phyloP scores from a whole-genome alignment of 2,888 invertebrate genomes.

The Scaptomyza caliginosa region DNA sequence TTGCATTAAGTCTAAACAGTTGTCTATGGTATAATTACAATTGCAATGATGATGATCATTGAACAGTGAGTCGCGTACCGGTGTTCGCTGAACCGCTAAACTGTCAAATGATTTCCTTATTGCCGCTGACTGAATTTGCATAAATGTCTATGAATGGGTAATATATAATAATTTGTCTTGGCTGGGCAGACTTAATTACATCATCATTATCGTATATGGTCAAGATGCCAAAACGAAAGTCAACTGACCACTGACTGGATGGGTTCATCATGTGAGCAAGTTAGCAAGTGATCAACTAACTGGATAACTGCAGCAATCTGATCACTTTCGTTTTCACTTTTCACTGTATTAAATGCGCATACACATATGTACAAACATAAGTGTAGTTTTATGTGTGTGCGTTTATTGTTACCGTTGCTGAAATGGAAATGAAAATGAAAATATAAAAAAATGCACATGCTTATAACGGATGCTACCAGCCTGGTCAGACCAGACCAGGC shows the following conservation, averaged over 20 bases:
- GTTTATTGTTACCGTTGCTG: conserved; percentile 43
- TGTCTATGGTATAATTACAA: conserved; percentile 18
- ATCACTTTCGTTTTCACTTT: conserved; percentile 81
- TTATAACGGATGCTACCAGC: conserved; percentile 60
- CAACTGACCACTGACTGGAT: conserved; percentile 54
- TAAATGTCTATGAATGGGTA: conserved; percentile 18
- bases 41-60: conserved; percentile 34
- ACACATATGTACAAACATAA: conserved; percentile 4
- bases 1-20: conserved; percentile 42
- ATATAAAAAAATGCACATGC: conserved; percentile 53
- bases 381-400: conserved; percentile 3
- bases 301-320: conserved; percentile 51
- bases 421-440: too few relatives aligned
- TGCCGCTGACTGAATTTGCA: conserved; percentile 55
- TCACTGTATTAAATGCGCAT: conserved; percentile 73
- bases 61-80: conserved; percentile 17
- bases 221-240: conserved; percentile 65
- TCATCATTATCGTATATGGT: conserved; percentile 44
- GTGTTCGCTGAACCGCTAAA: conserved; percentile 24
- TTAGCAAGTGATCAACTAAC: conserved; percentile 51
- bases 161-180: conserved; percentile 15
- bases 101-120: conserved; percentile 63
- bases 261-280: conserved; percentile 13
- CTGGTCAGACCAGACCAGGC: conserved; percentile 25
- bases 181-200: conserved; percentile 58